Base-by-base conservation (phyloP, 2,797 vertebrate genomes). In the Meda fulgida region DNA sequence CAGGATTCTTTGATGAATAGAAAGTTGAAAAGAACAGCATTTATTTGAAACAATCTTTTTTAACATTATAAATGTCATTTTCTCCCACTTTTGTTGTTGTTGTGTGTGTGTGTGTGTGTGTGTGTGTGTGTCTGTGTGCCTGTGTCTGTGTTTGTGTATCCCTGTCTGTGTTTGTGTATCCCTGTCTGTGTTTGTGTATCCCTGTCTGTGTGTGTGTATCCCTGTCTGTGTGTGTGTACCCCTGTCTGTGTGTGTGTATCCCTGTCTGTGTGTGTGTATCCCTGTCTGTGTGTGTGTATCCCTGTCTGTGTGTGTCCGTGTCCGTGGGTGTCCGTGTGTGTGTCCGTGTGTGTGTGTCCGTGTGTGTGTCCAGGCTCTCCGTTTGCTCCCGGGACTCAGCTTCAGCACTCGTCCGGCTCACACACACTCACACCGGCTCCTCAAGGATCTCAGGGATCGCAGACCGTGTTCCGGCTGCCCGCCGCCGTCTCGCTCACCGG, bases 391-490 rank as follows among this genome's bases (percentile, higher is more conserved):
- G 96, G 96, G 90, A 95, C 93, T 90, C 95, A 96, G 92, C 94
- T 96, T 92, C 95, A 97, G 14, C 95, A 94, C 88, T 92, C 87
- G 16, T 80, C 73, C 18, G 51, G 84, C 26, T 67, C 86, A 38
- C 89, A 89, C 60, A 83, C 88, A 36, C 92, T 48, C 46, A 48
- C 46, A 5, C 46, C 46, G 14, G 46, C 46, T 48, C 46, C 14
- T 48, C 46, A 48, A 5, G 46, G 14, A 46, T 46, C 93, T 26
- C 94, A 94, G 94, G 94, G 93, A 90, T 94, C 96, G 84, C 94
- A 96, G 93, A 94, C 95, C 86, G 94, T 96, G 91, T 95, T 95
- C 93, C 94, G 92, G 91, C 96, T 97, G 88, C 95, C 96, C 88
- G 88, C 95, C 87, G 93, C 94, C 73, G 93, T 96, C 89, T 96